Conservation (phyloP, 2,113 vertebrate species). For the Machaerirhynchus nigripectus region DNA sequence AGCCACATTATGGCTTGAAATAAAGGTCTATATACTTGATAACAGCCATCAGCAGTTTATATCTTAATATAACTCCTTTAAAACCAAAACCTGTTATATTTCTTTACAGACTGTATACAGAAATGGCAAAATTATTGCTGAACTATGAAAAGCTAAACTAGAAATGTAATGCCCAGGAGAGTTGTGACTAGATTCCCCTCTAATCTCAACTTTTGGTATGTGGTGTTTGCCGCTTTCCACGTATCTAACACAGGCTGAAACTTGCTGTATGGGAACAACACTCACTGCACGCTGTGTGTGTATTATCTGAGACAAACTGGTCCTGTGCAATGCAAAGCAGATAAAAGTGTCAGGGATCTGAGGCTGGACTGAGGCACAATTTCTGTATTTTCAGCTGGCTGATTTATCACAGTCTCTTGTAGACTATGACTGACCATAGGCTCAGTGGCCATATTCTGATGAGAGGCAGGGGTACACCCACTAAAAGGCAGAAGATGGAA, state of each 20-base stretch:
- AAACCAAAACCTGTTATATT: neutral
- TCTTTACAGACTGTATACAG: neutral
- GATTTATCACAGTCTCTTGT: neutral
- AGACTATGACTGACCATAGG: neutral
- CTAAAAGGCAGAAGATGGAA: neutral
- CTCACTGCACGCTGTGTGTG: neutral
- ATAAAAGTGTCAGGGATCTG: neutral
- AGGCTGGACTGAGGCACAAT: neutral
- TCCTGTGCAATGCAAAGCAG: neutral
- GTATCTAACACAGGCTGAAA: neutral
- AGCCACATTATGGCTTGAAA: neutral
- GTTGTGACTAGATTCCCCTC: neutral
- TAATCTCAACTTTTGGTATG: neutral
- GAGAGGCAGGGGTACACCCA: fast-evolving
- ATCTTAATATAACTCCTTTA: neutral
- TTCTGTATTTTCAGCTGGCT: neutral
- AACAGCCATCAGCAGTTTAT: neutral
- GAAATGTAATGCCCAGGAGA: neutral
- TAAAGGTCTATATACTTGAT: neutral
- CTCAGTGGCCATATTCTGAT: neutral
- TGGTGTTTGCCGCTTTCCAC: neutral
- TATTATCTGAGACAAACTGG: neutral
- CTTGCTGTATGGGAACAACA: neutral
- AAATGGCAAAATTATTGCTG: neutral
- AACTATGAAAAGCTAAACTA: neutral